phyloP scores from a whole-genome alignment of 2,888 invertebrate genomes.

The Bimastos eiseni region DNA sequence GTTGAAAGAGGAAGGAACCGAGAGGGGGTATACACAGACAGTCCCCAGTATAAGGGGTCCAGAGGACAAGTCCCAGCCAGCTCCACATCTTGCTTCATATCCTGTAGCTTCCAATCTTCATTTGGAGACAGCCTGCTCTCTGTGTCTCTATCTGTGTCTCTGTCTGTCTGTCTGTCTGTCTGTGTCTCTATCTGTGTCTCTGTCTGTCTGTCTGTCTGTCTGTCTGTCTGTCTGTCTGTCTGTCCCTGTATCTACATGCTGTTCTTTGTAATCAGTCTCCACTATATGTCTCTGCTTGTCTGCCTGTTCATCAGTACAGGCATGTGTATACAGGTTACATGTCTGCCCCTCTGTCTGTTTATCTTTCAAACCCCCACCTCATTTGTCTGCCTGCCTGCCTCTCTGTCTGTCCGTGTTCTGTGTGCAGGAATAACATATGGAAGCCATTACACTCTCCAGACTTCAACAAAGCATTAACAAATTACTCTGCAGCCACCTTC shows the following conservation, averaged over 20 bases:
- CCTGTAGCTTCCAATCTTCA: background rate
- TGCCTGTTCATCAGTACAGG: background rate
- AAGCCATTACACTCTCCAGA: constrained; percentile 14
- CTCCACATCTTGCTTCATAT: background rate
- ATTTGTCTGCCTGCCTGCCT: background rate
- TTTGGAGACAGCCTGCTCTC: background rate
- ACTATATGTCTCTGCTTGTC: background rate
- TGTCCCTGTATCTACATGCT: background rate
- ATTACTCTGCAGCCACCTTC: constrained; percentile 14
- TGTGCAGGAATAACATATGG: constrained; percentile 7
- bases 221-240: too few species aligned
- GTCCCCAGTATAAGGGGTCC: too few species aligned
- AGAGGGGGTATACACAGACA: too few species aligned
- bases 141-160: background rate
- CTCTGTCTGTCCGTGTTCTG: background rate
- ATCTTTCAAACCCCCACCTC: background rate
- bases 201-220: too few species aligned
- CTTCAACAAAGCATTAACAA: constrained; percentile 22
- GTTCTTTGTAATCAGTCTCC: background rate
- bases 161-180: too few species aligned
- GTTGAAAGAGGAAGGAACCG: background rate
- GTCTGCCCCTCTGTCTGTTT: background rate
- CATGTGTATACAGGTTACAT: too few species aligned
- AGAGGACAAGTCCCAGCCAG: background rate
- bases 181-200: too few species aligned